A percentile compares a stretch with the other conserved stretches of the same genome.
Conservation (phyloP, 2,113 vertebrate species). For the Peucedramus taeniatus region DNA sequence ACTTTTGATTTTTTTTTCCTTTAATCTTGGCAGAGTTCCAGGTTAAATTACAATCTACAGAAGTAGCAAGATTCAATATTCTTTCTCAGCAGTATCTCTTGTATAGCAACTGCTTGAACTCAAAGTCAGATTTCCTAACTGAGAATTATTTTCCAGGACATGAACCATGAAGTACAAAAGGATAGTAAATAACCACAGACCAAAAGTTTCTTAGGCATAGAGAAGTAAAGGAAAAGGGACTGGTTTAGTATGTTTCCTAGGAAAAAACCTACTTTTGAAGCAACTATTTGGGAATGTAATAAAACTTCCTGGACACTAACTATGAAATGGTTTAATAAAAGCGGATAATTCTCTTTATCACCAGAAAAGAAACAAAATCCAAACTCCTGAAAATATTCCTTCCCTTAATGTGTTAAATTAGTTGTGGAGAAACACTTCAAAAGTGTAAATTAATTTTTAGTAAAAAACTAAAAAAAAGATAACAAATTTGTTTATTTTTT, state of each 20-base stretch:
- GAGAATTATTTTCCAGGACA: neutral
- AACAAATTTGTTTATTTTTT: neutral
- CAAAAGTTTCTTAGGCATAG: neutral
- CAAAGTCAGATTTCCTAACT: neutral
- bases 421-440: neutral
- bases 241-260: neutral
- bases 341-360: neutral
- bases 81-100: neutral
- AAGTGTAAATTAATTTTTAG: neutral
- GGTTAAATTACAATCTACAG: neutral
- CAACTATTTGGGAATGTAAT: neutral
- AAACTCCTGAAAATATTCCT: neutral
- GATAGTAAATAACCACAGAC: neutral
- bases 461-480: neutral
- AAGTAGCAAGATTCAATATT: neutral
- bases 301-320: neutral
- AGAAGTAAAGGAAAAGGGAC: neutral
- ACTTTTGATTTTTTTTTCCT: neutral
- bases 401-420: neutral
- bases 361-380: neutral
- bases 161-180: neutral
- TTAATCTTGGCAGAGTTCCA: neutral
- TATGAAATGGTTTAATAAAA: neutral
- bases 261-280: accelerated
- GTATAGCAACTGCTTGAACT: neutral